These are phyloP conservation scores for Harpalus rufipes DNA, from an alignment of 2,888 invertebrate genomes.

Conservation along the genomic window DNA sequence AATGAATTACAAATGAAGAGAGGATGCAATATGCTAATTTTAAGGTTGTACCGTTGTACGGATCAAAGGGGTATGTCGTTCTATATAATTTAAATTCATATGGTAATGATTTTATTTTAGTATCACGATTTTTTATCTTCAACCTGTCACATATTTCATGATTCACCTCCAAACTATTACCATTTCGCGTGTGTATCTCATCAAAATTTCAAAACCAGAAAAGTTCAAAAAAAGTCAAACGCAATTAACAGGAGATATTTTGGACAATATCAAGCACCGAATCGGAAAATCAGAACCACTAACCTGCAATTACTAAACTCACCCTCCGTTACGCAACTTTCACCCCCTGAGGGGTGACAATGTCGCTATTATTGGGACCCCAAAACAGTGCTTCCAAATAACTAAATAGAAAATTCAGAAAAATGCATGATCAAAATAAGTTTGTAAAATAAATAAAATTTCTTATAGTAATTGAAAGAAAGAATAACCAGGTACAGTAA, in stretches of 20 bases:
- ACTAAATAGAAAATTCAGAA: not conserved
- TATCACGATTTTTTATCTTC: not conserved
- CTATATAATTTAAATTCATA: not conserved
- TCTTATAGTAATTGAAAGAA: no score
- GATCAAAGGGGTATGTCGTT: not conserved
- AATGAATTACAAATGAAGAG: slow-evolving; percentile 24
- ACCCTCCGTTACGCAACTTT: slow-evolving; percentile 52
- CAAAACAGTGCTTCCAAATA: not conserved
- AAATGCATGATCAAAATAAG: not conserved
- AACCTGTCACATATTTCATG: slow-evolving; percentile 23
- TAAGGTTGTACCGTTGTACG: not conserved
- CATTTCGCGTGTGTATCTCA: slow-evolving; percentile 16
- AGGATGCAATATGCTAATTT: slow-evolving; percentile 35
- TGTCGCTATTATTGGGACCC: not conserved
- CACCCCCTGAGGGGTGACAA: slow-evolving; percentile 31
- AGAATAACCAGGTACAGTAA: no score
- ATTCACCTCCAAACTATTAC: slow-evolving; percentile 13
- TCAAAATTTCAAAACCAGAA: slow-evolving; percentile 41
- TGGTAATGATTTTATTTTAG: not conserved
- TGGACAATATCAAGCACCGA: slow-evolving; percentile 50
- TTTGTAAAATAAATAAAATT: no score
- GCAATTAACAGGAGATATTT: slow-evolving; percentile 49
- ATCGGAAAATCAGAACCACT: slow-evolving; percentile 61
- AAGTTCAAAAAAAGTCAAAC: slow-evolving; percentile 58
- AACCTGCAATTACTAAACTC: slow-evolving; percentile 60